A percentile compares a stretch with the other conserved stretches of the same genome.
These are phyloP conservation scores for Diaperis boleti DNA, from an alignment of 2,888 invertebrate genomes.

Conservation along the genomic window DNA sequence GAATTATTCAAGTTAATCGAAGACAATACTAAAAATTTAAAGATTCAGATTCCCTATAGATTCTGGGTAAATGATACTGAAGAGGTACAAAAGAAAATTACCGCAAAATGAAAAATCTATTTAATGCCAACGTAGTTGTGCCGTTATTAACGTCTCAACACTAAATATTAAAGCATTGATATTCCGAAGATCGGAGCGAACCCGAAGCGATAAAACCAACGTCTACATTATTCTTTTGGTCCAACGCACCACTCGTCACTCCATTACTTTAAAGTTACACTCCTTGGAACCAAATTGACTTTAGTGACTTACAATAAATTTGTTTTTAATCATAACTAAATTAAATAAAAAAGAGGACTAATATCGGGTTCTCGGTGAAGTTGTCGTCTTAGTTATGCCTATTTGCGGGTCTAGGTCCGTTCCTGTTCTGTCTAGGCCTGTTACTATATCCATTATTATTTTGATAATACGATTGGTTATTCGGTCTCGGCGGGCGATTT, in stretches of 20 bases:
- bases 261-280: slow-evolving; percentile 17
- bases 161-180: slow-evolving; percentile 25
- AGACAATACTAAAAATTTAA: slow-evolving; percentile 37
- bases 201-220: slow-evolving; percentile 12
- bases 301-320: slow-evolving; percentile 39
- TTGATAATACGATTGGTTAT: slow-evolving; percentile 60
- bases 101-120: slow-evolving; percentile 33
- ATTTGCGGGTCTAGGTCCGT: slow-evolving; percentile 53
- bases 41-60: slow-evolving; percentile 8
- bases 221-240: background rate
- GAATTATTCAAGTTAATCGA: slow-evolving; percentile 6
- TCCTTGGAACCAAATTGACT: slow-evolving; percentile 34
- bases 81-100: slow-evolving; percentile 34
- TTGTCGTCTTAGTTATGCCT: slow-evolving; percentile 35
- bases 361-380: slow-evolving; percentile 28
- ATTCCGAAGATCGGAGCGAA: slow-evolving; percentile 4
- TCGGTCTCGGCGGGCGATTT: slow-evolving; percentile 50
- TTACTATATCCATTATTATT: slow-evolving; percentile 62
- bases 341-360: slow-evolving; percentile 31
- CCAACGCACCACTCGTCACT: background rate
- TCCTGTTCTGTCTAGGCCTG: slow-evolving; percentile 57
- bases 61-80: slow-evolving; percentile 36
- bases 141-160: slow-evolving; percentile 16
- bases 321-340: slow-evolving; percentile 34
- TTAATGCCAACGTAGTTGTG: slow-evolving; percentile 23